These are phyloP conservation scores for Bucco capensis DNA, from an alignment of 2,113 vertebrate genomes.

Conservation along the genomic window DNA sequence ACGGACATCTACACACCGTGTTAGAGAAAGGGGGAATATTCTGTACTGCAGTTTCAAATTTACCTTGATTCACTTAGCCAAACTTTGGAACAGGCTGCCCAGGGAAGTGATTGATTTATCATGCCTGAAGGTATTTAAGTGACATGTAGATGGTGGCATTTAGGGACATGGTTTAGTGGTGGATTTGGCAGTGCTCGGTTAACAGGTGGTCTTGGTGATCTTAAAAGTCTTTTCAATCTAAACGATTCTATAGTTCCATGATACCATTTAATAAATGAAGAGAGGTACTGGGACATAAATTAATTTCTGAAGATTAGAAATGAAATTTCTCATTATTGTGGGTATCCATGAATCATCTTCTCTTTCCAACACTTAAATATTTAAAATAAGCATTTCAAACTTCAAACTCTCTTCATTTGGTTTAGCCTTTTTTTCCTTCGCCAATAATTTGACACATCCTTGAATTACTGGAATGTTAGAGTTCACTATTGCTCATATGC, in stretches of 20 bases:
- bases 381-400: background rate
- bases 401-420: background rate
- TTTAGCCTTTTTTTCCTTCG: background rate
- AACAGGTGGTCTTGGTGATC: no score
- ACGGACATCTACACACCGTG: background rate
- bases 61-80: background rate
- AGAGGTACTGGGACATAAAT: background rate
- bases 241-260: no score
- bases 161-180: no score
- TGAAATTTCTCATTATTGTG: background rate
- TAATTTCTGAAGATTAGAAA: conserved; percentile 15
- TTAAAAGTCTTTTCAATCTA: no score
- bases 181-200: no score
- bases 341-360: background rate
- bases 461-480: background rate
- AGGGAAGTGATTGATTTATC: no score
- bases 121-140: no score
- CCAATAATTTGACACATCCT: background rate
- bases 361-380: background rate
- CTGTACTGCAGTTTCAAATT: background rate
- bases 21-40: background rate
- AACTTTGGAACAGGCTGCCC: background rate
- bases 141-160: no score
- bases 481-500: background rate
- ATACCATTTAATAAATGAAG: background rate